Conservation (phyloP, 2,888 invertebrate genomes). For the Pelosia muscerda region DNA sequence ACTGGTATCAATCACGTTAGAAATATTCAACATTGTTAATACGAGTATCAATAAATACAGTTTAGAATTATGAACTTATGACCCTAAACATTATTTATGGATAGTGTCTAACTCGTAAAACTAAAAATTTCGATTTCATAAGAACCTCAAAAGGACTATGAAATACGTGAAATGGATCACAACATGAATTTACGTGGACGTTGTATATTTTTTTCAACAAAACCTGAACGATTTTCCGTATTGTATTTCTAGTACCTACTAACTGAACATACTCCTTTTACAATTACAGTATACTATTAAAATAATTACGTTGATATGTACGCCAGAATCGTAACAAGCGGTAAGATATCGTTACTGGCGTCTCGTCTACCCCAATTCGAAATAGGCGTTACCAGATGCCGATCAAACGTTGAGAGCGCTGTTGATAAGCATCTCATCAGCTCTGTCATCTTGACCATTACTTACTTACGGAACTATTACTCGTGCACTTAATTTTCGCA, state of each 20-base stretch:
- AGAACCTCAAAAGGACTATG: not conserved
- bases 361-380: not conserved
- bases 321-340: not conserved
- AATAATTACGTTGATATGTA: too few species aligned
- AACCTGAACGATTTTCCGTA: not conserved
- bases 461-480: too few species aligned
- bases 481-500: too few species aligned
- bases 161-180: not conserved
- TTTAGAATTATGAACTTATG: not conserved
- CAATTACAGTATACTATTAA: too few species aligned
- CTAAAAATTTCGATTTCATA: not conserved
- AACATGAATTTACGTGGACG: too few species aligned
- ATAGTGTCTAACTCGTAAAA: slow-evolving; percentile 1
- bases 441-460: too few species aligned
- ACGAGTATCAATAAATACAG: too few species aligned
- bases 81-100: not conserved
- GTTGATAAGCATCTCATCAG: too few species aligned
- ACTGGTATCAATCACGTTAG: not conserved
- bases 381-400: too few species aligned
- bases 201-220: not conserved
- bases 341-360: not conserved
- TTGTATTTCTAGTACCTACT: not conserved
- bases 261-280: too few species aligned
- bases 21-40: not conserved
- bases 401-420: too few species aligned